Evolutionary conservation across 2,113 vertebrate species (phyloP).

Genomic region (Dromaius novaehollandiae): DNA sequence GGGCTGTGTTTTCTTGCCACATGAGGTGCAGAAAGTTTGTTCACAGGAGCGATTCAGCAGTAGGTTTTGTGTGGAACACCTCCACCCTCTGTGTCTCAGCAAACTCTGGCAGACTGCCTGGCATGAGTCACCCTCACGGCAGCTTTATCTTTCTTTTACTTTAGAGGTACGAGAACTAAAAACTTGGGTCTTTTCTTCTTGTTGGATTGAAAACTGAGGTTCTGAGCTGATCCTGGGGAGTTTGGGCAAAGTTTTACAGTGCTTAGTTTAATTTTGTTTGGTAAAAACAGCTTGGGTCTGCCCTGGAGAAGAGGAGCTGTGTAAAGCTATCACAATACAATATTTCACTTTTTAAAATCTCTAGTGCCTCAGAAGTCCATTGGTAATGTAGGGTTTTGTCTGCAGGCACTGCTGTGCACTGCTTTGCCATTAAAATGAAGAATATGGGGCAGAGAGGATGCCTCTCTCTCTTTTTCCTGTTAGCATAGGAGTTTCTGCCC

Average conservation of each 20-base stretch:
- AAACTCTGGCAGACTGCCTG: neutral
- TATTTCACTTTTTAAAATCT: neutral
- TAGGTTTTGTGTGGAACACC: no score
- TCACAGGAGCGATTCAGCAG: no score
- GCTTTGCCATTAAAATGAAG: neutral
- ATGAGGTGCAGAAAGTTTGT: no score
- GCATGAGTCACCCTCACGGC: neutral
- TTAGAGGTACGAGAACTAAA: neutral
- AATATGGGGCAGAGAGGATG: neutral
- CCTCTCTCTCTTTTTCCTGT: neutral
- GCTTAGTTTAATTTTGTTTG: neutral
- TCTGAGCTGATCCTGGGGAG: no score
- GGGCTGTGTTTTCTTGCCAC: neutral
- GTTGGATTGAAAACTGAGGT: neutral
- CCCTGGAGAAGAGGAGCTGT: neutral
- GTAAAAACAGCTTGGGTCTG: neutral
- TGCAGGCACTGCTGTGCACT: neutral
- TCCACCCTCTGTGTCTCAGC: neutral
- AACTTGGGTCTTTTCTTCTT: neutral
- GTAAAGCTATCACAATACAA: neutral
- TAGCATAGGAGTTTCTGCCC: neutral
- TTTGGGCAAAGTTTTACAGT: neutral
- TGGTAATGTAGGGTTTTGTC: neutral
- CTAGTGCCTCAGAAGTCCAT: neutral
- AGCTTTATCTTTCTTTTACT: neutral